Evolutionary conservation across 2,797 vertebrate genomes (phyloP).

Genomic region (Sebastes variabilis): DNA sequence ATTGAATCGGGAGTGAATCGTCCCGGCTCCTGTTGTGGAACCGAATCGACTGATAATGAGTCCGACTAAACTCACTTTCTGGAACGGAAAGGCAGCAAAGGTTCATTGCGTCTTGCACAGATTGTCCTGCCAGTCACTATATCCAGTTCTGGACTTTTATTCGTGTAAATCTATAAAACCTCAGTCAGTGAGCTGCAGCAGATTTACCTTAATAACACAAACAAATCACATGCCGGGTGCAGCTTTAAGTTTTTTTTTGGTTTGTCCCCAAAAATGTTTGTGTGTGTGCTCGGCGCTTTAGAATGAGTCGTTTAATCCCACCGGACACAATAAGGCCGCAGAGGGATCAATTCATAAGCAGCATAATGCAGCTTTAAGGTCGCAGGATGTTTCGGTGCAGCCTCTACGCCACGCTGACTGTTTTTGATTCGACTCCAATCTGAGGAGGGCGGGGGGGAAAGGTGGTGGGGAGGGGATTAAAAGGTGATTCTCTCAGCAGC

Average conservation of each 20-base stretch:
- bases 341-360: conserved; percentile 46
- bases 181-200: neutral
- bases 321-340: neutral
- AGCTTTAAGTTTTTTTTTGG: conserved; percentile 16
- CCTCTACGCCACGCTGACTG: neutral
- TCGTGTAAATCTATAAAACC: too few relatives aligned
- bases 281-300: conserved; percentile 6
- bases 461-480: neutral
- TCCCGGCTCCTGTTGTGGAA: too few relatives aligned
- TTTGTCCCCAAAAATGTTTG: conserved; percentile 4
- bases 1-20: too few relatives aligned
- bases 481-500: conserved; percentile 2
- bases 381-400: neutral
- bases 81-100: too few relatives aligned
- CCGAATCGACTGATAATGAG: too few relatives aligned
- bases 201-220: conserved; percentile 20
- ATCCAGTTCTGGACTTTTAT: too few relatives aligned
- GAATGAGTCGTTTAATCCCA: conserved; percentile 36
- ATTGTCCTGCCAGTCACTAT: too few relatives aligned
- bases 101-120: too few relatives aligned
- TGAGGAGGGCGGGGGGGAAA: neutral
- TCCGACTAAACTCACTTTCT: too few relatives aligned
- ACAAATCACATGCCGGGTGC: neutral
- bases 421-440: neutral
- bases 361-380: conserved; percentile 38